Evolutionary conservation across 1,140 invertebrate genomes (phyloP), one percentile per base, ranked within the genome.

Genomic region (Battus philenor): DNA sequence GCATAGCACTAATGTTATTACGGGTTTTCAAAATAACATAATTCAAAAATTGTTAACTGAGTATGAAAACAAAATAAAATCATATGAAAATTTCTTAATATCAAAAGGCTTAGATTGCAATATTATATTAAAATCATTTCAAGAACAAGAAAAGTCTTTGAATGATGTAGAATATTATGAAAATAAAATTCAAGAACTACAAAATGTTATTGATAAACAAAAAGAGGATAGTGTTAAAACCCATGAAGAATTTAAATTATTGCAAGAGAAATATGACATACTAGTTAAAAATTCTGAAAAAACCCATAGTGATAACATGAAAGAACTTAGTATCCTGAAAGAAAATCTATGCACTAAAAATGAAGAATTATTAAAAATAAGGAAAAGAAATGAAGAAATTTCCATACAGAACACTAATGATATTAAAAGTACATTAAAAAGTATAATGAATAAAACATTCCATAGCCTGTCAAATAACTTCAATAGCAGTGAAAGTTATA

Each of bases 361-460:
- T 47, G n/a, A 43, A 11, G 34, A 44, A 44, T 11, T 48, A 29
- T 50, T 12, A 60, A 59, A 32, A 33, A n/a, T 47, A 33, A 5
- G 4, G 4, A 36, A 50, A 26, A 32, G 38, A 22, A 12, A 44
- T 43, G 44, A 61, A 52, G 18, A 17, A 7, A 41, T 8, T 44
- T 43, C 47, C 31, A 30, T 48, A 5, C 24, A 24, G 52, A 39
- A 61, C 32, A 48, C 27, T 51, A 26, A 32, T 50, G 56, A 67
- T 54, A 45, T 56, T 41, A 47, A 44, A 50, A 59, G 63, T 38
- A 73, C 70, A 57, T 39, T 84, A 9, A 84, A 84, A 54, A 55
- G 54, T 46, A 66, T 81, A 9, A 81, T 83, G 75, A 83, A 81
- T 64, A 54, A 68, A 39, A 74, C 73, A 60, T 83, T 67, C 36